These are phyloP conservation scores for Spodoptera littoralis DNA, from an alignment of 2,888 invertebrate species.

Conservation along the genomic window DNA sequence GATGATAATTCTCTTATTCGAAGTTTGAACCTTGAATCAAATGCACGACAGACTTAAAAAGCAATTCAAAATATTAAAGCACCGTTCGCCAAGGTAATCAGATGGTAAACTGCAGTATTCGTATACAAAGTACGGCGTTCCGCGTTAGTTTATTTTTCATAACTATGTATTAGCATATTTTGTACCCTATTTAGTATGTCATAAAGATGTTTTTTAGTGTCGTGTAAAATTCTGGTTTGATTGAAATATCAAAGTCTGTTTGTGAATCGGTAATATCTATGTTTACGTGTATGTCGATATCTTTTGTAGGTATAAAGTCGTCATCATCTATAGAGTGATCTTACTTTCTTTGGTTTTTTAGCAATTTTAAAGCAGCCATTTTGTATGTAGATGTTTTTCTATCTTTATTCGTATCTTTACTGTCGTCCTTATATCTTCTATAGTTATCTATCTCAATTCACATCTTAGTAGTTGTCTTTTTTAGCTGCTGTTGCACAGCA, in stretches of 20 bases:
- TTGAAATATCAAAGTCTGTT: not conserved
- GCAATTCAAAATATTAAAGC: constrained; percentile 11
- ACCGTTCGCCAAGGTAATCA: constrained; percentile 15
- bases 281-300: not conserved
- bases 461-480: too few species aligned
- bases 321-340: constrained; percentile 28
- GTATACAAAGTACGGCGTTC: constrained; percentile 23
- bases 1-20: not conserved
- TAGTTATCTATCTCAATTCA: too few species aligned
- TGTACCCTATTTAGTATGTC: constrained; percentile 30
- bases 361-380: too few species aligned
- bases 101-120: constrained; percentile 26
- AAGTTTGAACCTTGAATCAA: not conserved
- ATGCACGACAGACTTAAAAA: constrained; percentile 1
- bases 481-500: too few species aligned
- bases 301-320: constrained; percentile 26
- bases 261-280: too few species aligned
- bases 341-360: constrained; percentile 3
- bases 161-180: constrained; percentile 40
- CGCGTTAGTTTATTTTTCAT: constrained; percentile 14
- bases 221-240: constrained; percentile 27
- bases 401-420: too few species aligned
- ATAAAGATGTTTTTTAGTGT: constrained; percentile 31
- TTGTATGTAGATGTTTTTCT: too few species aligned
- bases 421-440: too few species aligned